Evolutionary conservation across 92 coral and sea anemone species (phyloP).

Genomic region (Muricea muricata): DNA sequence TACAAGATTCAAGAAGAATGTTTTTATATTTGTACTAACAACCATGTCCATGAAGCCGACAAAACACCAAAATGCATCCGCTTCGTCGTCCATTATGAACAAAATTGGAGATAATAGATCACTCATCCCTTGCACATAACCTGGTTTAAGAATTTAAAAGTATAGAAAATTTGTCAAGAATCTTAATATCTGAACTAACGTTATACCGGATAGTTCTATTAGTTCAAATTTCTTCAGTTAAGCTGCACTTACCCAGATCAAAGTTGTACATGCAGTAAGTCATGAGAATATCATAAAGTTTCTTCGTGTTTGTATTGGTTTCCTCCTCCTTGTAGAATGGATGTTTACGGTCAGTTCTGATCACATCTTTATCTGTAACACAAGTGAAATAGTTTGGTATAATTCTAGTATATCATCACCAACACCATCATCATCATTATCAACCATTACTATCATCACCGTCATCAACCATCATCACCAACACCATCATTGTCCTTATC

Average conservation of each 20-base stretch:
- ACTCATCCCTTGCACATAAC: conserved; percentile 99
- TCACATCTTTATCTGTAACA: conserved; percentile 85
- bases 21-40: conserved; percentile 71
- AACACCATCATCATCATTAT: no score
- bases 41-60: conserved; percentile 87
- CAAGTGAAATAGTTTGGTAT: background rate
- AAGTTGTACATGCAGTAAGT: conserved; percentile 99
- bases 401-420: no score
- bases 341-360: conserved; percentile 85
- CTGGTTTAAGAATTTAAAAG: conserved; percentile 49
- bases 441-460: no score
- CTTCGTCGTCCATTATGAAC: conserved; percentile 86
- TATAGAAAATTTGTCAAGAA: background rate
- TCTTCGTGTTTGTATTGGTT: conserved; percentile 73
- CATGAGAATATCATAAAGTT: conserved; percentile 81
- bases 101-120: conserved; percentile 92
- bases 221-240: background rate
- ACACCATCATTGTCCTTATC: no score
- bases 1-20: no score
- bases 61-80: conserved; percentile 97
- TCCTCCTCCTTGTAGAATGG: conserved; percentile 79
- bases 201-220: background rate
- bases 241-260: conserved; percentile 82
- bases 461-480: no score
- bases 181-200: background rate